A percentile compares a stretch with the other conserved stretches of the same genome.
Evolutionary conservation across 1,140 invertebrate species (phyloP).

Genomic region (Drosophila sulfurigaster): DNA sequence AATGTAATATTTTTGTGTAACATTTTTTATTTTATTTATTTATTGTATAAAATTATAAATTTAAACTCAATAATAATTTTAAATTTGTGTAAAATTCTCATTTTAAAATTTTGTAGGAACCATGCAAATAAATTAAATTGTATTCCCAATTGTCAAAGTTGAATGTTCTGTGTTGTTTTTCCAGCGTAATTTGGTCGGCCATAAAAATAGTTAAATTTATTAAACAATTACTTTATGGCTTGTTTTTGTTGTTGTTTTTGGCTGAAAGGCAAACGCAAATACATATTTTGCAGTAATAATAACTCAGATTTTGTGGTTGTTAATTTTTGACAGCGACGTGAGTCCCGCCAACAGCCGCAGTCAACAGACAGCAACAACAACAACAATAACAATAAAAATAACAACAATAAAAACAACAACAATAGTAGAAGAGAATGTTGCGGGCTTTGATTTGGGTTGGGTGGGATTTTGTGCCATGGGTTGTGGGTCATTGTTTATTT

Average conservation of each 20-base stretch:
- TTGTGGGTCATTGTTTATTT: constrained; percentile 61
- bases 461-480: constrained; percentile 8
- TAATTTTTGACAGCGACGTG: constrained; percentile 70
- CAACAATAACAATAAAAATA: constrained; percentile 14
- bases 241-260: constrained; percentile 27
- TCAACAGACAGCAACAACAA: constrained; percentile 32
- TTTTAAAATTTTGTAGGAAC: too few relatives aligned
- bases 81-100: too few relatives aligned
- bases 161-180: not conserved
- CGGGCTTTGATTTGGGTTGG: not conserved
- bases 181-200: not conserved
- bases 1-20: too few relatives aligned
- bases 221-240: constrained; percentile 9
- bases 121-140: too few relatives aligned
- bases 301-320: constrained; percentile 77
- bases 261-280: constrained; percentile 44
- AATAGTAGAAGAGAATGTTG: too few relatives aligned
- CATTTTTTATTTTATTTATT: too few relatives aligned
- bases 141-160: not conserved
- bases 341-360: constrained; percentile 62
- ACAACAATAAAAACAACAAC: constrained; percentile 46
- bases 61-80: too few relatives aligned
- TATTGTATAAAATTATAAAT: too few relatives aligned
- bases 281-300: constrained; percentile 63
- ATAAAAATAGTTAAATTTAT: constrained; percentile 25